Conservation (phyloP, 2,113 vertebrate genomes). For the Saguinus midas region DNA sequence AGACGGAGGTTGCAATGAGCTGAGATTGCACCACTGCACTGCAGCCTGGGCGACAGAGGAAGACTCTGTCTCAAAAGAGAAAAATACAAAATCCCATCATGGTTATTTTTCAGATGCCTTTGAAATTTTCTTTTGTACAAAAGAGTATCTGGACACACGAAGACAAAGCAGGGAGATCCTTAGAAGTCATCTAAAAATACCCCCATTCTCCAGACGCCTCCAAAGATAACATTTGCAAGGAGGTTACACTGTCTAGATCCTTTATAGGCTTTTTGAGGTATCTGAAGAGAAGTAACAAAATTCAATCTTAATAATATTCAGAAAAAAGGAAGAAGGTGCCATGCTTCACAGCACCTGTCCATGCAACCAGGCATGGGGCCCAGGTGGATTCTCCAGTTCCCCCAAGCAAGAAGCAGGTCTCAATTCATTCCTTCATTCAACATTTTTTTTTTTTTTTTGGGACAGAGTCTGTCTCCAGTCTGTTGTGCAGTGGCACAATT, state of each 20-base stretch:
- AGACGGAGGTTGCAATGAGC: too few species aligned
- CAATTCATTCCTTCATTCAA: background rate
- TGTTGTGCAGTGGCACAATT: too few species aligned
- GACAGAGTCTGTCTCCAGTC: too few species aligned
- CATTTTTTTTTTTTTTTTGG: too few species aligned
- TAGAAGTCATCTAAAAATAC: background rate
- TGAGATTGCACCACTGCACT: too few species aligned
- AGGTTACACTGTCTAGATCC: background rate
- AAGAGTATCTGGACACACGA: background rate
- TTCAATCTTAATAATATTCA: background rate
- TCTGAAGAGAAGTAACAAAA: background rate
- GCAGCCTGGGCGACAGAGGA: rapidly evolving
- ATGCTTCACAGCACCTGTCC: background rate
- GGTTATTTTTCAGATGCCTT: background rate
- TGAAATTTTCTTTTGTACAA: background rate
- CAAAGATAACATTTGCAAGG: background rate
- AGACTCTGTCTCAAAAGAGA: too few species aligned
- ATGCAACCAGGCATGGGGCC: background rate
- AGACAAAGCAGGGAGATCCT: background rate
- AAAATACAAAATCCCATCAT: background rate
- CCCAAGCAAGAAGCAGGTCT: background rate
- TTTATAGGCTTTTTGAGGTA: background rate
- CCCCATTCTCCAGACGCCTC: background rate
- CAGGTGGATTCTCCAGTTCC: background rate
- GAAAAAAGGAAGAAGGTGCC: background rate